Conservation (phyloP, 2,797 vertebrate genomes). For the Meda fulgida region DNA sequence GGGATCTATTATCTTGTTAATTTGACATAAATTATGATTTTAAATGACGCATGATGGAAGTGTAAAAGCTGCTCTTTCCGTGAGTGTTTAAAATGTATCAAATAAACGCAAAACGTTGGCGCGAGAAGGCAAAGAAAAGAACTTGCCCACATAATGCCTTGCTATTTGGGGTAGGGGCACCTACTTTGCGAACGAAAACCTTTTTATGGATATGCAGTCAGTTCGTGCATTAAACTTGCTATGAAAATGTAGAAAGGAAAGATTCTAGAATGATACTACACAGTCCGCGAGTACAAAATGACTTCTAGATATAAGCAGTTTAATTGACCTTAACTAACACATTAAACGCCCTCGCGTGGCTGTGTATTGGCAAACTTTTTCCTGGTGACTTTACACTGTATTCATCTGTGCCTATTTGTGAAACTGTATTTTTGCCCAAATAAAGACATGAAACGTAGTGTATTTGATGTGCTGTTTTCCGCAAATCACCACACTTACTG, state of each 20-base stretch:
- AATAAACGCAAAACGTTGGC: not conserved
- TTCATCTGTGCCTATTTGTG: not conserved
- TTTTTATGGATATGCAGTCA: not conserved
- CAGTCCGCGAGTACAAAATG: not conserved
- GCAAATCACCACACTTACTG: not conserved
- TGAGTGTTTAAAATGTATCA: not conserved
- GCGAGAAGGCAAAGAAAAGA: constrained; percentile 58
- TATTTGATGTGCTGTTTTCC: not conserved
- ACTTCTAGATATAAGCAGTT: constrained; percentile 57
- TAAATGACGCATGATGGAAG: not conserved
- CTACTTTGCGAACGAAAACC: constrained; percentile 48
- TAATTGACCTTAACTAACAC: constrained; percentile 81
- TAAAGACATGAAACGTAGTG: not conserved
- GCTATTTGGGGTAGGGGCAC: constrained; percentile 70
- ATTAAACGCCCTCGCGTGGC: constrained; percentile 82
- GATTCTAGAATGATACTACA: not conserved
- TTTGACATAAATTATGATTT: not conserved
- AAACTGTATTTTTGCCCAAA: not conserved
- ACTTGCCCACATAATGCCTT: constrained; percentile 59
- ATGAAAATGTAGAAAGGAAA: constrained; percentile 20
- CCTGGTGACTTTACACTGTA: not conserved
- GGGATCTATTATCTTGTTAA: constrained; percentile 46
- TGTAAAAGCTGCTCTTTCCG: not conserved
- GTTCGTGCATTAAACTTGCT: not conserved
- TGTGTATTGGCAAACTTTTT: constrained; percentile 49